A percentile compares a stretch with the other conserved stretches of the same genome.
Conservation (phyloP, 2,797 vertebrate species). For the Sciurus carolinensis region DNA sequence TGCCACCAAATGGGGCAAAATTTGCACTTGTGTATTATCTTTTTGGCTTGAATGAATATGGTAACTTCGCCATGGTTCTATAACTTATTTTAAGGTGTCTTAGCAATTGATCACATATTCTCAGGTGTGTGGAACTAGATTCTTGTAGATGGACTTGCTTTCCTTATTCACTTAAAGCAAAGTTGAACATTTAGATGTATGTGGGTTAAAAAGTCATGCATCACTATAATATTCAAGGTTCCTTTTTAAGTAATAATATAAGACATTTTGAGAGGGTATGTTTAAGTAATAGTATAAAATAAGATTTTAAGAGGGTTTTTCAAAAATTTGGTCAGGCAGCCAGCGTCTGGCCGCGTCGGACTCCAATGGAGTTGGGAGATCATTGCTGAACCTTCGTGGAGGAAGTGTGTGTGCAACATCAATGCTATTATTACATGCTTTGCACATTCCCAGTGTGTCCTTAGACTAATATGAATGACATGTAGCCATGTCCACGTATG, state of each 20-base stretch:
- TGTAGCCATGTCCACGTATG: neutral
- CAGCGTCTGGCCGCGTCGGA: neutral
- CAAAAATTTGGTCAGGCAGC: neutral
- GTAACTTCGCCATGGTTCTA: neutral
- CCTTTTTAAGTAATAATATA: neutral
- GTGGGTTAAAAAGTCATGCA: neutral
- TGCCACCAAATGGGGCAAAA: neutral
- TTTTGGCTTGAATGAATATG: neutral
- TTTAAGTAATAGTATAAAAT: neutral
- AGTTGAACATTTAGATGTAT: neutral
- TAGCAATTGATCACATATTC: neutral
- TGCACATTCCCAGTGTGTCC: rapidly evolving
- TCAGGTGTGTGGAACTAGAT: neutral
- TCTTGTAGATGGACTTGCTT: neutral
- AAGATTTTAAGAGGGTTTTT: neutral
- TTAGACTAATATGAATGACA: neutral
- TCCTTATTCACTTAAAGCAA: neutral
- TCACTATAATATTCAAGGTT: neutral
- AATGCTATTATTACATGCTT: neutral
- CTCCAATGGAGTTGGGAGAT: neutral
- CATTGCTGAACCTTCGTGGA: neutral
- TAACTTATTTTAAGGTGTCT: neutral
- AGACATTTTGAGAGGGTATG: neutral
- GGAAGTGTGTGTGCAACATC: neutral
- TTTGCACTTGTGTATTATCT: neutral